These are phyloP conservation scores for Diplazon laetatorius DNA, from an alignment of 2,888 invertebrate species.

Conservation along the genomic window DNA sequence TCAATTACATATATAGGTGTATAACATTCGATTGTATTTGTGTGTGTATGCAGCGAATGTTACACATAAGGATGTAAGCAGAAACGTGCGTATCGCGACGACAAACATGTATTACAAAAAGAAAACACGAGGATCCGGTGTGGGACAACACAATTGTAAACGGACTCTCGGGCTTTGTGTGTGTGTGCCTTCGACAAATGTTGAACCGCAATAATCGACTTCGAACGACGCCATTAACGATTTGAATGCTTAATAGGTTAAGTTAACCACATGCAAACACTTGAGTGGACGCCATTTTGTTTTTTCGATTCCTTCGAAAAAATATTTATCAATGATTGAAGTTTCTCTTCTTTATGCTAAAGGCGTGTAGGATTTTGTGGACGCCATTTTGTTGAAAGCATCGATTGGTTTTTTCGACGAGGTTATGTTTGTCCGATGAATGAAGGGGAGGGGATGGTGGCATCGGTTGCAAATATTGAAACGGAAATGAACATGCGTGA, in stretches of 20 bases:
- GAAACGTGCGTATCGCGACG: constrained; percentile 21
- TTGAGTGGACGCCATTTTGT: too few relatives aligned
- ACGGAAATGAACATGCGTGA: constrained; percentile 5
- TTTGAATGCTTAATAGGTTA: neutral
- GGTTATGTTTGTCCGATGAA: too few relatives aligned
- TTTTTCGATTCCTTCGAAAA: too few relatives aligned
- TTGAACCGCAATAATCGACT: neutral
- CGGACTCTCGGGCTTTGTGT: constrained; percentile 4
- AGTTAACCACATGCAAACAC: too few relatives aligned
- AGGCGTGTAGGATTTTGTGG: too few relatives aligned
- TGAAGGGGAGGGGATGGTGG: neutral
- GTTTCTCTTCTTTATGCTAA: too few relatives aligned
- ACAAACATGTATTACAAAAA: constrained; percentile 32
- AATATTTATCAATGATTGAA: too few relatives aligned
- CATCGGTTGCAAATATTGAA: neutral
- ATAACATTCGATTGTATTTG: neutral
- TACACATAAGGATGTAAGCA: constrained; percentile 24
- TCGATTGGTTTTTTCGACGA: too few relatives aligned
- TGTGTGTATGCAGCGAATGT: neutral
- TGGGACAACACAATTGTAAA: constrained; percentile 35
- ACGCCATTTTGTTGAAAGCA: too few relatives aligned
- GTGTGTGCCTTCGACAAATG: constrained; percentile 7
- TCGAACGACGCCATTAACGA: neutral
- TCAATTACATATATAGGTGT: neutral
- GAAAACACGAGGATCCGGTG: constrained; percentile 13